Conservation (phyloP, 2,797 vertebrate species). For the Craterocephalus amniculus region DNA sequence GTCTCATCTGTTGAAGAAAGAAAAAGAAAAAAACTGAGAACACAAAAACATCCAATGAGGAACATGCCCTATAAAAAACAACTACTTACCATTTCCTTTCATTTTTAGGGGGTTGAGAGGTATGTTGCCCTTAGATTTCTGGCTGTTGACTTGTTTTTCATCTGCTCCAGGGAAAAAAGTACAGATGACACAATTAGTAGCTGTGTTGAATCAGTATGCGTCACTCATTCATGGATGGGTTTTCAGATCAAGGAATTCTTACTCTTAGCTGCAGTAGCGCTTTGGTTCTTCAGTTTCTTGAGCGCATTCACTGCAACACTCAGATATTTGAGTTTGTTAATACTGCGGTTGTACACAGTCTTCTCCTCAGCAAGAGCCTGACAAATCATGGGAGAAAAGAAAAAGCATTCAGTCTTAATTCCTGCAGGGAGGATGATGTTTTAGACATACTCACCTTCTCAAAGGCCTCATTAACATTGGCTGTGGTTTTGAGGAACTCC, state of each 20-base stretch:
- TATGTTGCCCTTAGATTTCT: conserved; percentile 77
- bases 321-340: conserved; percentile 86
- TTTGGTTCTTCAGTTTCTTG: conserved; percentile 85
- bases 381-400: not conserved
- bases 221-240: no score
- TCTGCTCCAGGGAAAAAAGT: conserved; percentile 56
- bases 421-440: not conserved
- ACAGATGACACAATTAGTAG: not conserved
- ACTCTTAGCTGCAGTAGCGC: conserved; percentile 72
- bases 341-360: conserved; percentile 82
- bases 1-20: conserved; percentile 60
- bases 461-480: conserved; percentile 84
- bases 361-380: conserved; percentile 87
- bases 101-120: conserved; percentile 65
- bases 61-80: conserved; percentile 3
- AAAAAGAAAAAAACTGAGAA: not conserved
- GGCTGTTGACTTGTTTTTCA: conserved; percentile 52
- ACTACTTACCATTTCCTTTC: conserved; percentile 69
- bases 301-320: conserved; percentile 86
- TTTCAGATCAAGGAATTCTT: conserved; percentile 5
- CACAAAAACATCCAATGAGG: not conserved
- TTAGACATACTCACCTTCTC: conserved; percentile 79
- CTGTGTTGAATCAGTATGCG: not conserved
- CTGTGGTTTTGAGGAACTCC: conserved; percentile 82
- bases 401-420: not conserved